Evolutionary conservation across 2,888 invertebrate genomes (phyloP), one percentile per base, ranked within the genome.

Genomic region (Cheilosia soror): DNA sequence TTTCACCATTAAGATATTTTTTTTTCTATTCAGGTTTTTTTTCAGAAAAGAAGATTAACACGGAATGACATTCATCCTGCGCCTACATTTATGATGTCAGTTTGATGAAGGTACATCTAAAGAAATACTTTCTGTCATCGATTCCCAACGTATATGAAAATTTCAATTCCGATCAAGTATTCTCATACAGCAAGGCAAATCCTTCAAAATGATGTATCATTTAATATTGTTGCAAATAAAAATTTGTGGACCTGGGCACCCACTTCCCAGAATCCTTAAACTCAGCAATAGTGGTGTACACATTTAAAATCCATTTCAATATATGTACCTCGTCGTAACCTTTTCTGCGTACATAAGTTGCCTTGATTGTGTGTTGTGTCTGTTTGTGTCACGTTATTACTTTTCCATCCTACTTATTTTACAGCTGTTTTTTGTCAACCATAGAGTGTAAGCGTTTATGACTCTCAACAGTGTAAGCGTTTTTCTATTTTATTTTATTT

Each of bases 381-480:
- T 44, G n/a, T 44, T 5, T 33, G n/a, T 25, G 33, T 58, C 25
- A 37, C 6, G 33, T 4, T 7, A 37, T 58, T 9, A 51, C 69
- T 58, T 60, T 13, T n/a, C 20, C 58, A 31, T 31, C 71, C 47
- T 60, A 25, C 62, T 58, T 58, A 72, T 53, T 60, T 62, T 58
- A 53, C 33, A 60, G 75, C 58, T 69, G 58, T 62, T 78, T 72
- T 84, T 47, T 84, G 79, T 79, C 75, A 75, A 71, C 63, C 75
- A 75, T 80, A 84, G 84, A 84, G 84, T 80, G 84, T 84, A 80
- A 84, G 60, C 80, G 84, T 84, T 84, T 84, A 84, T 84, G 79
- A 69, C 69, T 80, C 84, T 75, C 80, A 25, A 75, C 65, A 65
- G 84, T 65, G 31, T 69, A 68, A 49, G 66, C 42, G 37, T 62